These are phyloP conservation scores for Oxystoma pomonae DNA, from an alignment of 2,888 invertebrate genomes.

Conservation along the genomic window DNA sequence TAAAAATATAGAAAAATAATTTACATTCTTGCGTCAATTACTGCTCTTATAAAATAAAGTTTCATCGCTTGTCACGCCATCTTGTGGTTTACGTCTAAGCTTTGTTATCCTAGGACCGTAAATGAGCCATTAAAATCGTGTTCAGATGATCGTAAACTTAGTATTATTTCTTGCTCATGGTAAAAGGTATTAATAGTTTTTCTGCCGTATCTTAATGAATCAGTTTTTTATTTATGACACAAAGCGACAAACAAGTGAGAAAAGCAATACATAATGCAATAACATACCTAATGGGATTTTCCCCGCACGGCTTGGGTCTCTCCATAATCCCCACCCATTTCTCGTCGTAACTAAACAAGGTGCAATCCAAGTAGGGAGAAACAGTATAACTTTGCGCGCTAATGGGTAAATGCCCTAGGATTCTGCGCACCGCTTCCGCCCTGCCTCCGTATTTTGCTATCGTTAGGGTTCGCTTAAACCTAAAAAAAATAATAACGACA, in stretches of 20 bases:
- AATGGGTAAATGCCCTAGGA: constrained; percentile 88
- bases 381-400: constrained; percentile 92
- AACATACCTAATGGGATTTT: constrained; percentile 81
- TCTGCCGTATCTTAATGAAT: too few relatives aligned
- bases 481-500: too few relatives aligned
- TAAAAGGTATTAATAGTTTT: too few relatives aligned
- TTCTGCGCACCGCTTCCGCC: constrained; percentile 83
- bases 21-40: too few relatives aligned
- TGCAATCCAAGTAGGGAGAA: constrained; percentile 89
- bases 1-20: too few relatives aligned
- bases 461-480: constrained; percentile 86
- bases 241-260: constrained; percentile 9
- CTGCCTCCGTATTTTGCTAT: constrained; percentile 87
- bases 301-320: constrained; percentile 87
- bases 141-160: too few relatives aligned
- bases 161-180: too few relatives aligned
- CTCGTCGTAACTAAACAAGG: constrained; percentile 91
- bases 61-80: too few relatives aligned
- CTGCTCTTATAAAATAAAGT: too few relatives aligned
- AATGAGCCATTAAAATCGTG: too few relatives aligned
- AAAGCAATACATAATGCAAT: constrained; percentile 8
- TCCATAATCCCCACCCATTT: constrained; percentile 95
- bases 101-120: too few relatives aligned
- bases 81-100: too few relatives aligned
- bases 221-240: constrained; percentile 4